These are phyloP conservation scores for Phoxinus dragarum DNA, from an alignment of 2,797 vertebrate genomes.

Conservation along the genomic window DNA sequence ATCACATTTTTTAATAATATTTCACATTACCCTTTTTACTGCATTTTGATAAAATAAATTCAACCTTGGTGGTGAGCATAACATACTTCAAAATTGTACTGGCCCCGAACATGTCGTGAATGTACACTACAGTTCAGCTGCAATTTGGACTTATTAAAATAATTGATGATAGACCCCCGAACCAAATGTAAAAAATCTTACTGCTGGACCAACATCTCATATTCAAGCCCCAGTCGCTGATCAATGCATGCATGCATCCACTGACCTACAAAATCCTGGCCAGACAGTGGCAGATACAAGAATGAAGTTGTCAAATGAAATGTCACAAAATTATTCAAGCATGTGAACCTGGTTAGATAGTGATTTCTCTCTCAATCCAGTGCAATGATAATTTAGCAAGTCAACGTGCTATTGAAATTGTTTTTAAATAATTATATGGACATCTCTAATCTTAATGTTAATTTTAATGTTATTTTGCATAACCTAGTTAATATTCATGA, in stretches of 20 bases:
- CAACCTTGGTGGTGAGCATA: neutral
- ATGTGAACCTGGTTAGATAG: neutral
- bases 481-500: slow-evolving; percentile 12
- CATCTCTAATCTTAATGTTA: neutral
- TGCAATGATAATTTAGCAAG: neutral
- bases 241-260: neutral
- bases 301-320: slow-evolving; percentile 1
- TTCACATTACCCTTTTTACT: neutral
- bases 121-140: neutral
- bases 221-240: neutral
- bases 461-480: neutral
- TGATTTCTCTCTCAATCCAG: neutral
- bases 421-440: neutral
- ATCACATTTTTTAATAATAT: neutral
- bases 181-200: neutral
- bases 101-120: no score
- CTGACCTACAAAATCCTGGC: neutral
- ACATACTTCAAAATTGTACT: neutral
- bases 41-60: neutral
- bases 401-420: neutral
- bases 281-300: neutral
- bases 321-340: slow-evolving; percentile 7
- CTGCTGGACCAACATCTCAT: no score
- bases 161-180: neutral
- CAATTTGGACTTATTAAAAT: neutral